Percentiles rank a stretch among this genome's conserved stretches.
Conservation (phyloP, 2,113 vertebrate species). For the Rhinolophus ferrumequinum region DNA sequence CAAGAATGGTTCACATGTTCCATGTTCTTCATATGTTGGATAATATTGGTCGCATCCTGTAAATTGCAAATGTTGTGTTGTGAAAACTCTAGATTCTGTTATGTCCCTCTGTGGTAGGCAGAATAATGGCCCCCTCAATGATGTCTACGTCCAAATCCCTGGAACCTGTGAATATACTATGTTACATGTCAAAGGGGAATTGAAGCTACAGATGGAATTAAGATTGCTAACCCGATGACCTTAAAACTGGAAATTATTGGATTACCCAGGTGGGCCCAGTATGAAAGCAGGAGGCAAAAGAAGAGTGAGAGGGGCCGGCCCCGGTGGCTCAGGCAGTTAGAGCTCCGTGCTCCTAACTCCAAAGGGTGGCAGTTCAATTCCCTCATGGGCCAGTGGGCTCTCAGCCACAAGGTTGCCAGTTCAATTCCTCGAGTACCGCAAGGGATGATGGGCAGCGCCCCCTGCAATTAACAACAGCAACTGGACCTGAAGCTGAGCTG, state of each 20-base stretch:
- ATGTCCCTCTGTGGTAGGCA: background rate
- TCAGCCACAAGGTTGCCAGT: too few relatives aligned
- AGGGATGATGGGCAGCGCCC: too few relatives aligned
- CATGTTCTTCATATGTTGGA: background rate
- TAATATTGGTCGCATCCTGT: background rate
- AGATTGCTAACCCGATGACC: background rate
- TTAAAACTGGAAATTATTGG: background rate
- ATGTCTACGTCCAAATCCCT: background rate
- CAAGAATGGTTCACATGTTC: background rate
- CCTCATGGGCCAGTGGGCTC: too few relatives aligned
- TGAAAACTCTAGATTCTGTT: background rate
- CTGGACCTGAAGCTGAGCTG: too few relatives aligned
- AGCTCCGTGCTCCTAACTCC: too few relatives aligned
- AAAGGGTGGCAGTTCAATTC: too few relatives aligned
- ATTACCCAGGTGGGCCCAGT: background rate
- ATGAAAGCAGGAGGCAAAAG: background rate
- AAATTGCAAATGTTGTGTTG: background rate
- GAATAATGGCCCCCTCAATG: background rate
- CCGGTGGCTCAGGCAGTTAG: too few relatives aligned
- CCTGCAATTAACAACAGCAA: too few relatives aligned
- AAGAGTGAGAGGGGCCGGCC: background rate
- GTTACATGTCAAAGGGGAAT: background rate
- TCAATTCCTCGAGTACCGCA: too few relatives aligned
- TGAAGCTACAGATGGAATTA: background rate
- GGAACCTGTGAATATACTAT: background rate